A percentile compares a stretch with the other conserved stretches of the same genome.
Conservation (phyloP, 2,113 vertebrate species). For the Montifringilla adamsi region DNA sequence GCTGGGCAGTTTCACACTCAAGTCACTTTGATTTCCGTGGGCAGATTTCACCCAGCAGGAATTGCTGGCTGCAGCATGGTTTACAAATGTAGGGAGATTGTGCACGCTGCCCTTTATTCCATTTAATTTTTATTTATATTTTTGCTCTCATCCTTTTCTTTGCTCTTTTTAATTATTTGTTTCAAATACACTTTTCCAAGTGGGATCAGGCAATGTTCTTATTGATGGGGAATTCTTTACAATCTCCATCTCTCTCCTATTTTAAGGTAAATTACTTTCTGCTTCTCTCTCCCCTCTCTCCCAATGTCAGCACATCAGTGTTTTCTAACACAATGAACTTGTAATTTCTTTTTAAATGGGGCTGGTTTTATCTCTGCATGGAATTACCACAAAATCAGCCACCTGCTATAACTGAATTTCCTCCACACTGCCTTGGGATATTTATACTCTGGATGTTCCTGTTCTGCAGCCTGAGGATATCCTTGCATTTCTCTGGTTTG, state of each 20-base stretch:
- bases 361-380: not conserved
- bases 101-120: fast-evolving
- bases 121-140: not conserved
- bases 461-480: not conserved
- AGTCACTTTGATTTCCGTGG: constrained; percentile 33
- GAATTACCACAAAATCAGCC: not conserved
- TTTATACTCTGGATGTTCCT: not conserved
- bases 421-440: not conserved
- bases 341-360: not conserved
- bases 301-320: not conserved
- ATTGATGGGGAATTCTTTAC: not conserved
- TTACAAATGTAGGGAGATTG: not conserved
- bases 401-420: not conserved
- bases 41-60: constrained; percentile 40
- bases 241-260: not conserved
- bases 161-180: not conserved
- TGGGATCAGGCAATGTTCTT: not conserved
- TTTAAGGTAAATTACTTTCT: not conserved
- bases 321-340: not conserved
- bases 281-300: not conserved
- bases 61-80: not conserved
- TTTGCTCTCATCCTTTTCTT: not conserved
- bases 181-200: not conserved
- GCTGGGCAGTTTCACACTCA: constrained; percentile 48
- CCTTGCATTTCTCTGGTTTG: not conserved